phyloP scores from a whole-genome alignment of 37 sponge, comb jelly and placozoan genomes.

The Diacarnus erythraeanus region DNA sequence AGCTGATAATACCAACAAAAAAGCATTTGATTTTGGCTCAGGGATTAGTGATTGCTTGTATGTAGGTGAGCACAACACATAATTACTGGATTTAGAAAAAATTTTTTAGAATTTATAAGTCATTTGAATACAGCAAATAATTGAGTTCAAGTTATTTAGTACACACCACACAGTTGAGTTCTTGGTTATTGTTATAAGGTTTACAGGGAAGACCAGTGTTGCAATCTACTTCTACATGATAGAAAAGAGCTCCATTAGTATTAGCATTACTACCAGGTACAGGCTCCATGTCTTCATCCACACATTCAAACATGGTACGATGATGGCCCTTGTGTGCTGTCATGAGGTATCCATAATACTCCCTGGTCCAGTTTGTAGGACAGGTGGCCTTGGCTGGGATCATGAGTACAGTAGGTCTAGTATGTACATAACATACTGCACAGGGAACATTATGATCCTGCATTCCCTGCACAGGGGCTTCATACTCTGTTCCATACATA shows the following conservation, averaged over 20 bases:
- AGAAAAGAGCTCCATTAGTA: constrained; percentile 22
- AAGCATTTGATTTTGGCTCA: too few relatives aligned
- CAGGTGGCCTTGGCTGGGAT: constrained; percentile 41
- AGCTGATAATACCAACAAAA: too few relatives aligned
- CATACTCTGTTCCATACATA: constrained; percentile 35
- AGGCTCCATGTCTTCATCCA: not conserved
- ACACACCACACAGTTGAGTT: constrained; percentile 48
- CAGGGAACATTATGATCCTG: constrained; percentile 37
- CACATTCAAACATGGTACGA: constrained; percentile 7
- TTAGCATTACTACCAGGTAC: constrained; percentile 1
- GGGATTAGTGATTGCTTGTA: too few relatives aligned
- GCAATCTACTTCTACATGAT: constrained; percentile 27
- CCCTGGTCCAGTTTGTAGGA: constrained; percentile 30
- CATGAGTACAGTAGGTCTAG: constrained; percentile 15
- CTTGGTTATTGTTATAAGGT: constrained; percentile 20
- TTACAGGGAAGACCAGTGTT: constrained; percentile 25
- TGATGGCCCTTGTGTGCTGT: not conserved
- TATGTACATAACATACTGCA: constrained; percentile 32
- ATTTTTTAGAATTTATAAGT: too few relatives aligned
- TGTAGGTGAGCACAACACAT: too few relatives aligned
- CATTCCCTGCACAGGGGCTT: constrained; percentile 2
- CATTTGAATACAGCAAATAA: too few relatives aligned
- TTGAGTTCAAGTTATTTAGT: constrained; percentile 31
- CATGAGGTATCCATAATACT: constrained; percentile 47
- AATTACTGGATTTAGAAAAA: too few relatives aligned